Conservation (phyloP, 2,797 vertebrate genomes). For the Halcyon smyrnensis region DNA sequence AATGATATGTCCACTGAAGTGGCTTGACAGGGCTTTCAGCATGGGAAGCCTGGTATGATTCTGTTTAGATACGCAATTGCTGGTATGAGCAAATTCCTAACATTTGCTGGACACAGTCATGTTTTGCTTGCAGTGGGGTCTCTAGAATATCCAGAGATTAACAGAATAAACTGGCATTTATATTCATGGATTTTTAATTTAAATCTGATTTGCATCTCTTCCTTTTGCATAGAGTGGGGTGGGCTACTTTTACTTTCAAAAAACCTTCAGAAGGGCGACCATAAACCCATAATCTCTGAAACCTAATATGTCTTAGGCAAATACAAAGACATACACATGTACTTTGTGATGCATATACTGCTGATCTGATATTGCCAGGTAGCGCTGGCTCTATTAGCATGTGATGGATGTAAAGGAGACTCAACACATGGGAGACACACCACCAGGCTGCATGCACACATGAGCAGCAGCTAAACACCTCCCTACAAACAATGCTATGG, state of each 20-base stretch:
- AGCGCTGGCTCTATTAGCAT: rapidly evolving
- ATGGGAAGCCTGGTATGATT: neutral
- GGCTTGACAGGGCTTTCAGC: neutral
- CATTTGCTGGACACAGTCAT: neutral
- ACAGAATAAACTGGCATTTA: neutral
- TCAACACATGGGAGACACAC: neutral
- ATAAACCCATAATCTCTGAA: neutral
- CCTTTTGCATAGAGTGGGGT: neutral
- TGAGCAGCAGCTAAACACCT: neutral
- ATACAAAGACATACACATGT: rapidly evolving
- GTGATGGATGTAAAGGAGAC: neutral
- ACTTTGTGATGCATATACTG: neutral
- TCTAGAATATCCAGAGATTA: neutral
- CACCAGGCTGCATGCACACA: neutral
- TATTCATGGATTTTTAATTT: neutral
- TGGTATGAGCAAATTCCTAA: neutral
- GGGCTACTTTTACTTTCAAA: neutral
- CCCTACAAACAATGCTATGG: neutral
- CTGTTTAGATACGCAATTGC: neutral
- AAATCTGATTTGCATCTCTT: neutral
- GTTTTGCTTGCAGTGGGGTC: neutral
- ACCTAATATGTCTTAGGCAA: neutral
- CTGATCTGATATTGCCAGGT: neutral
- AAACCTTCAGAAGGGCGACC: neutral
- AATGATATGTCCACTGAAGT: neutral